Conservation (phyloP, 2,888 invertebrate genomes). For the Tenthredo notha region DNA sequence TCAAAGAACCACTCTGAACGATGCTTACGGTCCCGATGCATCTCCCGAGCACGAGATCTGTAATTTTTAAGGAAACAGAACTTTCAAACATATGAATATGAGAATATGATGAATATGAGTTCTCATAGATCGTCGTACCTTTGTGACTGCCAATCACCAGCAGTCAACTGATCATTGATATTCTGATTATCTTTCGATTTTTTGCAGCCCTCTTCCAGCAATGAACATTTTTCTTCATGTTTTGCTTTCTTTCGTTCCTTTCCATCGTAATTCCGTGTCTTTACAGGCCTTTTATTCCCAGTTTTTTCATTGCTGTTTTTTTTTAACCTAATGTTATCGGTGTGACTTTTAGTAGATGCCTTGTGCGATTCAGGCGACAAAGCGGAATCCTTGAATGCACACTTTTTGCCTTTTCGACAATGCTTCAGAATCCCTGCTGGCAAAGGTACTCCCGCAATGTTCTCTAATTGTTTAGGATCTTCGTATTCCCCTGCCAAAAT, state of each 20-base stretch:
- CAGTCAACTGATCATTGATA: slow-evolving; percentile 52
- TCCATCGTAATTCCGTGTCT: background rate
- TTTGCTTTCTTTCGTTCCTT: slow-evolving; percentile 11
- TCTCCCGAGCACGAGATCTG: slow-evolving; percentile 58
- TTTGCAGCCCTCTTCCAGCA: slow-evolving; percentile 46
- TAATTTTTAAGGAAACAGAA: background rate
- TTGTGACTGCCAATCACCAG: slow-evolving; percentile 58
- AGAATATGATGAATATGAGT: background rate
- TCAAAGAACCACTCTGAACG: slow-evolving; percentile 62
- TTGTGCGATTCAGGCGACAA: background rate
- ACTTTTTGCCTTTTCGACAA: slow-evolving; percentile 37
- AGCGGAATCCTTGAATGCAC: background rate
- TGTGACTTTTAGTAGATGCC: background rate
- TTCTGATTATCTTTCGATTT: slow-evolving; percentile 42
- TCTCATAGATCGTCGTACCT: slow-evolving; percentile 51
- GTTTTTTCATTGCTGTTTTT: slow-evolving; percentile 56
- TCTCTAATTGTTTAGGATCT: background rate
- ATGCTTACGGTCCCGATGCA: slow-evolving; percentile 58
- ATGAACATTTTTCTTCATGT: slow-evolving; percentile 32
- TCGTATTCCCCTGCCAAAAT: background rate
- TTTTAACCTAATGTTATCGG: slow-evolving; percentile 17
- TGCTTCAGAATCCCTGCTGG: background rate
- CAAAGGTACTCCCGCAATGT: background rate
- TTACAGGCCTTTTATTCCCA: slow-evolving; percentile 41
- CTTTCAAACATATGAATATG: background rate